phyloP scores from a whole-genome alignment of 2,113 vertebrate genomes.

The Eptatretus burgeri region DNA sequence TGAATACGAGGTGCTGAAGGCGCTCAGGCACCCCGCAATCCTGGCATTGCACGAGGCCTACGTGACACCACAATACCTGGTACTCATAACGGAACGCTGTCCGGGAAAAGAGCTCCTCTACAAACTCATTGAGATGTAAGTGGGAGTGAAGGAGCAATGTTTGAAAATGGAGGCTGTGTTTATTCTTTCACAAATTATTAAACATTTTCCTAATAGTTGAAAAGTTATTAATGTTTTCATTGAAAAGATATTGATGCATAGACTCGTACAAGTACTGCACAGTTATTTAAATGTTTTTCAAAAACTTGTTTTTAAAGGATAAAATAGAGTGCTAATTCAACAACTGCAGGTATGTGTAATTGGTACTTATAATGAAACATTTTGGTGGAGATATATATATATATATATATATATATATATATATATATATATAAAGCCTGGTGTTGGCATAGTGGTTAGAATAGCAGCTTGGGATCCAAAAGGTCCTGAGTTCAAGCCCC shows the following conservation, averaged over 20 bases:
- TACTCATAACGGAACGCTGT: conserved; percentile 73
- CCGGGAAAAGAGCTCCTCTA: conserved; percentile 66
- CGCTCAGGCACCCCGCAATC: conserved; percentile 52
- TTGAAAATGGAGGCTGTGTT: not conserved
- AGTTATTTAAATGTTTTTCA: not conserved
- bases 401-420: no score
- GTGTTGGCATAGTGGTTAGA: no score
- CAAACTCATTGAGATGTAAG: conserved; percentile 53
- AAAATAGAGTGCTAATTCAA: no score
- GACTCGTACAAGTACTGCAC: not conserved
- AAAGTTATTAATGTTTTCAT: not conserved
- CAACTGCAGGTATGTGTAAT: no score
- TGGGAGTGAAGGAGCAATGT: conserved; percentile 10
- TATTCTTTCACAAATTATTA: not conserved
- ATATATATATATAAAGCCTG: no score
- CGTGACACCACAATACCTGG: conserved; percentile 79
- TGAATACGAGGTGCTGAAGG: conserved; percentile 80
- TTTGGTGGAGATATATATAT: no score
- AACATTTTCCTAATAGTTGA: not conserved
- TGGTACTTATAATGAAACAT: no score
- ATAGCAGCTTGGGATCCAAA: no score
- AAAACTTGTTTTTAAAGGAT: no score
- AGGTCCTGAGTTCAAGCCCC: no score
- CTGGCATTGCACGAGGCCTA: conserved; percentile 84
- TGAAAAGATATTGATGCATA: not conserved